Evolutionary conservation across 2,113 vertebrate species (phyloP).

Genomic region (Tachuris rubrigastra): DNA sequence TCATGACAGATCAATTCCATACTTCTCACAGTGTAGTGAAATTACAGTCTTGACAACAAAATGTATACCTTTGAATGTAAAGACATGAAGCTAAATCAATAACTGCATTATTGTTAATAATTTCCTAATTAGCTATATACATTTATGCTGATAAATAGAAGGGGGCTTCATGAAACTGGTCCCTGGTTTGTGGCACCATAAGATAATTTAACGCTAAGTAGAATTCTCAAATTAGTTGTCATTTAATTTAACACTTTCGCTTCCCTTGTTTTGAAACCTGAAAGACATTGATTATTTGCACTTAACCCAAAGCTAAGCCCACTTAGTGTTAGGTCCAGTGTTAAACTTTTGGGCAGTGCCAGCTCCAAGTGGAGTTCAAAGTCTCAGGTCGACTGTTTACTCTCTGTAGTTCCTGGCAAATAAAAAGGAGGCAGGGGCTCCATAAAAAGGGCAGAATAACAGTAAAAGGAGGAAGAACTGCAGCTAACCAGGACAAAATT

Average conservation of each 20-base stretch:
- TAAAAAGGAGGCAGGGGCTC: background rate
- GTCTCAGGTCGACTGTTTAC: background rate
- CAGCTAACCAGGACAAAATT: background rate
- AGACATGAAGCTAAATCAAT: conserved; percentile 40
- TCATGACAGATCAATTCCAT: background rate
- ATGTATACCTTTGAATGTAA: background rate
- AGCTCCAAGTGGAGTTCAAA: background rate
- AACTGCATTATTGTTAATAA: conserved; percentile 40
- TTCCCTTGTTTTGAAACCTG: background rate
- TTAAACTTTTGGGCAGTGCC: background rate
- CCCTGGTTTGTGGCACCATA: background rate
- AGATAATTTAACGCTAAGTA: background rate
- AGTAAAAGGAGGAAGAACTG: background rate
- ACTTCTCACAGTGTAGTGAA: background rate
- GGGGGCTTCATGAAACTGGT: background rate
- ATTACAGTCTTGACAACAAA: conserved; percentile 35
- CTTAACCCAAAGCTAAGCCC: background rate
- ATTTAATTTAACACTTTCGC: background rate
- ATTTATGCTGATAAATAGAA: conserved; percentile 29
- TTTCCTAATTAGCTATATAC: conserved; percentile 17
- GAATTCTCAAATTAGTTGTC: background rate
- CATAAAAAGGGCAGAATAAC: background rate
- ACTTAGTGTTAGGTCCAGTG: background rate
- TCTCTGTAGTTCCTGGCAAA: background rate
- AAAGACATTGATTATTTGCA: background rate